These are phyloP conservation scores for Sitta carolinensis DNA, from an alignment of 2,797 vertebrate genomes.

Conservation along the genomic window DNA sequence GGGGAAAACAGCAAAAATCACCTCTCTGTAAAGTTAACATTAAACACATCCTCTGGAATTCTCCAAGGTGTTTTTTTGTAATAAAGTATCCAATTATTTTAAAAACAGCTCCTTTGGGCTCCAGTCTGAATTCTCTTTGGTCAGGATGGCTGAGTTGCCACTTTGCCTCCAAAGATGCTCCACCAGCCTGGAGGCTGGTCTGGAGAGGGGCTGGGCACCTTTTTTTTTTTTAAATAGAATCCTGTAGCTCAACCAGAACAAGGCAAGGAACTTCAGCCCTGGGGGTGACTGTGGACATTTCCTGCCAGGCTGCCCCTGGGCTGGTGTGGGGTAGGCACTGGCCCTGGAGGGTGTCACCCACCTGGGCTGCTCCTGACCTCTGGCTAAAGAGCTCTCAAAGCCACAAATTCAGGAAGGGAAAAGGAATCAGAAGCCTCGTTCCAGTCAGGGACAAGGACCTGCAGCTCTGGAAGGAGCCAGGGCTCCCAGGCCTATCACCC, in stretches of 20 bases:
- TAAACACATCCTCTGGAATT: not conserved
- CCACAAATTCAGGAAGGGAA: not conserved
- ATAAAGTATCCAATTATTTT: not conserved
- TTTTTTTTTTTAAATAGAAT: fast-evolving
- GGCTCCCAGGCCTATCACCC: fast-evolving
- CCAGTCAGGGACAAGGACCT: not conserved
- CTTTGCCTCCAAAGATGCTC: not conserved
- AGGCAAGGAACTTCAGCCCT: not conserved
- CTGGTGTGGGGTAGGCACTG: fast-evolving
- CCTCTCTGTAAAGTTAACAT: not conserved
- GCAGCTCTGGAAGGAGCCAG: not conserved
- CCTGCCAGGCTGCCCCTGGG: not conserved
- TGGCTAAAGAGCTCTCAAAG: not conserved
- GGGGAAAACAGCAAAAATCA: not conserved
- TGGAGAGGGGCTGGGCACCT: not conserved
- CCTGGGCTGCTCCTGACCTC: not conserved
- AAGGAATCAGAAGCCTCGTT: not conserved
- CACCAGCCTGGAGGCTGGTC: fast-evolving
- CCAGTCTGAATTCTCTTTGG: not conserved
- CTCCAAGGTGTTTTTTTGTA: not conserved
- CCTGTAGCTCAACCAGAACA: not conserved
- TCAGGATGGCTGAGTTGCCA: not conserved
- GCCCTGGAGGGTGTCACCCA: not conserved
- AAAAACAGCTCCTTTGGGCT: not conserved
- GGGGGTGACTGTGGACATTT: not conserved